Evolutionary conservation across 2,888 invertebrate species (phyloP).

Genomic region (Rhingia rostrata): DNA sequence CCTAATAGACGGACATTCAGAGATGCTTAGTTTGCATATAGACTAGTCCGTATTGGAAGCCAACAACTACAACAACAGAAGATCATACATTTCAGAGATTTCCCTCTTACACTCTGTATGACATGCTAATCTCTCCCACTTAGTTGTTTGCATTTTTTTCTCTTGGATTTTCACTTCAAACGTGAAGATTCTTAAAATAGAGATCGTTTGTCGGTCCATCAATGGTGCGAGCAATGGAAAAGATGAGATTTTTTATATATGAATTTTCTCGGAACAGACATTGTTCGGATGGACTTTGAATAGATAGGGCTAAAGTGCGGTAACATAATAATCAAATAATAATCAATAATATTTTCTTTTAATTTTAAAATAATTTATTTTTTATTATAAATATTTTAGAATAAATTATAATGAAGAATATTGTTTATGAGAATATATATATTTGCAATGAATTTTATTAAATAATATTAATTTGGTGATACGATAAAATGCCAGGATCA

Average conservation of each 20-base stretch:
- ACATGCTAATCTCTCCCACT: conserved; percentile 32
- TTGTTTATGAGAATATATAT: no score
- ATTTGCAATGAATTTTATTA: no score
- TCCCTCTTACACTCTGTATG: conserved; percentile 20
- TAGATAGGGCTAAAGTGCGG: no score
- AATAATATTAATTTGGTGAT: no score
- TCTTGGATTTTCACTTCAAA: conserved; percentile 9
- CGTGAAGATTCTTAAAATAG: conserved; percentile 34
- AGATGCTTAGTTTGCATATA: not conserved
- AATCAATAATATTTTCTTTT: no score
- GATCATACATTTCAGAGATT: not conserved
- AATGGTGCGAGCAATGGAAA: conserved; percentile 36
- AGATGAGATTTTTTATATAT: conserved; percentile 14
- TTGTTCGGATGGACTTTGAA: not conserved
- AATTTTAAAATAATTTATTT: no score
- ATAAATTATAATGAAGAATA: no score
- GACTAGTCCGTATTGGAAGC: not conserved
- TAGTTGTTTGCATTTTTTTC: conserved; percentile 22
- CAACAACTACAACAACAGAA: not conserved
- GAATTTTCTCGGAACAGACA: not conserved
- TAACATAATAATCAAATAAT: no score
- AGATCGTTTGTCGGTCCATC: conserved; percentile 28
- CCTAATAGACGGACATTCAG: not conserved
- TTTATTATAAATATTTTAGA: no score
- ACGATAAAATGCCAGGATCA: no score